Evolutionary conservation across 2,797 vertebrate species (phyloP).

Genomic region (Neopelma chrysocephalum): DNA sequence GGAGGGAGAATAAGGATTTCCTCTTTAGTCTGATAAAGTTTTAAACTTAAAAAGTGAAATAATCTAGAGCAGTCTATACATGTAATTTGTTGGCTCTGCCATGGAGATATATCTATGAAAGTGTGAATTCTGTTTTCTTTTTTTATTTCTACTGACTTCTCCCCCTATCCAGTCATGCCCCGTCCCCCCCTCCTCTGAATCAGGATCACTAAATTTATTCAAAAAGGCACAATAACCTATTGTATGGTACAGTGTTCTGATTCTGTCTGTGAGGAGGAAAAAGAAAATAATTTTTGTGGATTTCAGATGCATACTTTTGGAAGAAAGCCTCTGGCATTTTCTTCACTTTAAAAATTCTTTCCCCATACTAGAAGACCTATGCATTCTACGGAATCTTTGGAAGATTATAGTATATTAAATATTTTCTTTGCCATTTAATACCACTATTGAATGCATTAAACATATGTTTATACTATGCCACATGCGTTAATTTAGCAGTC

Average conservation of each 20-base stretch:
- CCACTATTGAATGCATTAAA: slow-evolving; percentile 32
- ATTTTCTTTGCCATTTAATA: slow-evolving; percentile 49
- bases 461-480: slow-evolving; percentile 10
- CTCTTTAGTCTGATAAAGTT: slow-evolving; percentile 64
- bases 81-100: slow-evolving; percentile 54
- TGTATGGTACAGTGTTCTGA: slow-evolving; percentile 65
- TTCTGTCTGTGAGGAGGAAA: slow-evolving; percentile 62
- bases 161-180: neutral
- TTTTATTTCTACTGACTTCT: neutral
- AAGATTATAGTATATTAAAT: slow-evolving; percentile 38
- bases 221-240: slow-evolving; percentile 71
- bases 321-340: slow-evolving; percentile 59
- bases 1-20: slow-evolving; percentile 35
- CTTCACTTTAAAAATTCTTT: slow-evolving; percentile 65
- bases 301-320: slow-evolving; percentile 30
- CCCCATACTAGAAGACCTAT: neutral
- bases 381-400: slow-evolving; percentile 35
- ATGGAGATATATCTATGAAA: slow-evolving; percentile 52
- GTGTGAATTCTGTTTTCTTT: slow-evolving; percentile 38
- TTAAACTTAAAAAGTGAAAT: slow-evolving; percentile 33
- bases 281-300: slow-evolving; percentile 57
- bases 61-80: slow-evolving; percentile 56
- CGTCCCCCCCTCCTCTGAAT: neutral
- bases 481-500: slow-evolving; percentile 53
- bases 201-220: slow-evolving; percentile 62